phyloP scores from a whole-genome alignment of 2,888 invertebrate genomes.

The Sclerodermus sp. region DNA sequence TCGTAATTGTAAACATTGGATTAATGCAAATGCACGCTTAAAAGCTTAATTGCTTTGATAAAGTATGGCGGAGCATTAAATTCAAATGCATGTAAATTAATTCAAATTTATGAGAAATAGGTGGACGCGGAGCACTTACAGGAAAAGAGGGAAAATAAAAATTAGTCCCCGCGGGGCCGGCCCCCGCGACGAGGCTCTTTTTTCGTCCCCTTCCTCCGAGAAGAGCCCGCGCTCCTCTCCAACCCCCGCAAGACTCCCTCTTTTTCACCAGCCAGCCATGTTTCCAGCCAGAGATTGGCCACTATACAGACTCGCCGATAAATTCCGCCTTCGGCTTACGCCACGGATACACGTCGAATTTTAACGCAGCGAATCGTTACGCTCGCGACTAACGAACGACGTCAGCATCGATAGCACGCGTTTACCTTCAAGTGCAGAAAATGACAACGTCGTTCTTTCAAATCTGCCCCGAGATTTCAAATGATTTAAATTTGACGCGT shows the following conservation, averaged over 20 bases:
- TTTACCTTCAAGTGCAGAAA: conserved; percentile 13
- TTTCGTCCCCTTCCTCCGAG: conserved; percentile 26
- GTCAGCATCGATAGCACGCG: conserved; percentile 20
- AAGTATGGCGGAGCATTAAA: conserved; percentile 57
- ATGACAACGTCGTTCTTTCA: background rate
- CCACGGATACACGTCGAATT: conserved; percentile 36
- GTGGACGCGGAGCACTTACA: conserved; percentile 57
- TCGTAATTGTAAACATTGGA: conserved; percentile 59
- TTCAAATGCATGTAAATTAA: conserved; percentile 59
- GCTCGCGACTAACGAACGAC: conserved; percentile 32
- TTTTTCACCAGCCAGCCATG: conserved; percentile 37
- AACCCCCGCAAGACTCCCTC: conserved; percentile 21
- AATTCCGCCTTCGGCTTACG: conserved; percentile 31
- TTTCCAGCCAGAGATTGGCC: conserved; percentile 37
- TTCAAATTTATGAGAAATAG: conserved; percentile 59
- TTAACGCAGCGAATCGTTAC: conserved; percentile 32
- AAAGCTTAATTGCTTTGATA: conserved; percentile 59
- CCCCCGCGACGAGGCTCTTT: conserved; percentile 50
- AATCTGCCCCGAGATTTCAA: conserved; percentile 17
- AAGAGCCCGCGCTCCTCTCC: background rate
- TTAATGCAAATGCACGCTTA: conserved; percentile 59
- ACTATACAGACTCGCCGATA: conserved; percentile 31
- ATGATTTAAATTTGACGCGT: conserved; percentile 3
- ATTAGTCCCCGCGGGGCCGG: conserved; percentile 54
- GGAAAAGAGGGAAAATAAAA: conserved; percentile 55